Evolutionary conservation across 2,113 vertebrate genomes (phyloP), one percentile per base, ranked within the genome.

Genomic region (Thalassoma bifasciatum): DNA sequence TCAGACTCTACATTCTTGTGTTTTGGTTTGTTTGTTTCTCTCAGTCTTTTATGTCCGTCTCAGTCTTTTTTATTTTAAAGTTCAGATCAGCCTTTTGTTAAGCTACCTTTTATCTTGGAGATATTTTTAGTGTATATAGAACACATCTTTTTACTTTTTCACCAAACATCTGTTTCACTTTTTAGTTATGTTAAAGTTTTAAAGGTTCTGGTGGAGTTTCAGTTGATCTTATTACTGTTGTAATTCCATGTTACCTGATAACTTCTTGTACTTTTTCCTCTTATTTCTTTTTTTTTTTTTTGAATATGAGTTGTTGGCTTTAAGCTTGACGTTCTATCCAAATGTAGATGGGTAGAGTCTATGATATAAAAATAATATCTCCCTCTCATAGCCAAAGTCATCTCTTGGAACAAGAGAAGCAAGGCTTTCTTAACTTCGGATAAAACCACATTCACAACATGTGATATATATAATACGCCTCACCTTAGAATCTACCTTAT

Each of bases 41-140:
- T 81, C 54, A 63, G 21, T 82, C 22, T 8, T 61, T 77, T 8
- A 58, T 77, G 80, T 79, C 50, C 85, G 37, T 47, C 4, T 83
- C 23, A n/a, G 8, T 1, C 60, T 36, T 65, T 80, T 75, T 76
- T 44, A 74, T 80, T 21, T 83, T 77, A 54, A 85, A 79, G 70
- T 78, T 89, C 70, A 81, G 77, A 85, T 87, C 74, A 88, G 86
- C 86, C 88, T 91, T 91, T 86, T 78, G 64, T 91, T 75, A 83
- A 87, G 84, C 81, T 90, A 85, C 54, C 60, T 87, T 81, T 59
- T 67, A 54, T 86, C 84, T 54, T 75, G 42, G 40, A 76, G 68
- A 66, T 57, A 72, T 79, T 76, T 46, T 82, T 66, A 78, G 52
- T 85, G 80, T 92, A 86, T 60, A 86, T 84, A 73, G 67, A 61